Evolutionary conservation across 2,113 vertebrate species (phyloP), one percentile per base, ranked within the genome.

Genomic region (Cavia porcellus): DNA sequence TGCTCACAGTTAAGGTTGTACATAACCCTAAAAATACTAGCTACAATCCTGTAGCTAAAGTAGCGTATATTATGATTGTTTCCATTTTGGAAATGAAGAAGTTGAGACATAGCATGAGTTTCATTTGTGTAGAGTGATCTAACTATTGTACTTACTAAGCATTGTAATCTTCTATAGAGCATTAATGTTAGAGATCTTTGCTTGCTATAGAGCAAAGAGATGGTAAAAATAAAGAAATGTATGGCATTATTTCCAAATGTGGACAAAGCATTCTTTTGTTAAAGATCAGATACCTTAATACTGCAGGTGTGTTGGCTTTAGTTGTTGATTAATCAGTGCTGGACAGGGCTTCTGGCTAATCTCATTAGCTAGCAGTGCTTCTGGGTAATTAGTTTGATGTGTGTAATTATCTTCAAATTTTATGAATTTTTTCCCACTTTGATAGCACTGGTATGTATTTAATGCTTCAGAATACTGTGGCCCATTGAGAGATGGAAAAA

Each of bases 351-450:
- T 79, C 91, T 96, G 96, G 96, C 94, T 98, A 98, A 98, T 98
- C 94, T 97, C 97, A 98, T 98, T 98, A 98, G 89, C 96, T 97
- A 98, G 97, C 95, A 97, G 94, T 97, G 89, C 96, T 98, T 97
- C 96, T 97, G 95, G 91, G 89, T 98, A 97, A 97, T 97, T 98
- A 98, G 92, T 90, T 96, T 96, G 94, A 97, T 98, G 61, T 92
- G 90, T 95, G 86, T 97, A 98, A 97, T 98, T 98, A 97, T 97
- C 94, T 89, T 97, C 87, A 96, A 92, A 96, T 98, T 98, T 96
- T 94, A 97, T 86, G 94, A 32, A 64, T 70, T 35, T 68, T 84
- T 66, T 45, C 7, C 55, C 75, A 82, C 59, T 94, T 95, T 95
- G 93, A 94, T 89, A 95, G 55, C 88, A 72, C 90, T 95, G 57